Evolutionary conservation across 2,888 invertebrate species (phyloP), one percentile per base, ranked within the genome.

Genomic region (Pedicia rivosa): DNA sequence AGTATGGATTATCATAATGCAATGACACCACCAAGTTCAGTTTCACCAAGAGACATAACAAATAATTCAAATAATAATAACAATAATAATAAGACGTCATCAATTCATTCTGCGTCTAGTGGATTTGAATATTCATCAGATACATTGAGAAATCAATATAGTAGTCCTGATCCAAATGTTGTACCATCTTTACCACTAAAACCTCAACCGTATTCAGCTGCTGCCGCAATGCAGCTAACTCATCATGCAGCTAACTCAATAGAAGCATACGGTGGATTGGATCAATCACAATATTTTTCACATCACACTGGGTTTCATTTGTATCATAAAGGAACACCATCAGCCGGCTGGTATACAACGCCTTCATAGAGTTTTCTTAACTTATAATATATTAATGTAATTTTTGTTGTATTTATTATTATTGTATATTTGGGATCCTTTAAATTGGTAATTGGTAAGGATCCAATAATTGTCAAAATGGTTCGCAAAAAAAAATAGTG

Each of bases 21-120:
- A 33, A 92, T 94, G 86, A 92, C 92, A 4, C 92, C 92, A 36
- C 94, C 94, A 36, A 88, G 90, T n/a, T 92, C 92, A 4, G 92
- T 92, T 2, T 92, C 92, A 5, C 92, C 94, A 0, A 70, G 91
- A 42, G 92, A 92, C 53, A 87, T 74, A 65, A 57, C 71, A 69
- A 55, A 81, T 57, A 54, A 49, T 66, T 43, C 53, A 63, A 41
- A 45, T 62, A 57, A 44, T 61, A 60, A 43, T 57, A 65, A 48
- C 27, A 49, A 46, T 39, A 47, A n/a, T n/a, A n/a, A n/a, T n/a
- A n/a, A n/a, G n/a, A n/a, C 45, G 19, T 20, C 33, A 13, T 19
- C 35, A 13, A 15, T 29, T 3, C 14, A 14, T 9, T 15, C 28
- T 37, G 30, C 49, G 26, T 26, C 46, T 8, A 49, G 49, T 50